These are phyloP conservation scores for Amiota mariae DNA, from an alignment of 2,888 invertebrate genomes.

Conservation along the genomic window DNA sequence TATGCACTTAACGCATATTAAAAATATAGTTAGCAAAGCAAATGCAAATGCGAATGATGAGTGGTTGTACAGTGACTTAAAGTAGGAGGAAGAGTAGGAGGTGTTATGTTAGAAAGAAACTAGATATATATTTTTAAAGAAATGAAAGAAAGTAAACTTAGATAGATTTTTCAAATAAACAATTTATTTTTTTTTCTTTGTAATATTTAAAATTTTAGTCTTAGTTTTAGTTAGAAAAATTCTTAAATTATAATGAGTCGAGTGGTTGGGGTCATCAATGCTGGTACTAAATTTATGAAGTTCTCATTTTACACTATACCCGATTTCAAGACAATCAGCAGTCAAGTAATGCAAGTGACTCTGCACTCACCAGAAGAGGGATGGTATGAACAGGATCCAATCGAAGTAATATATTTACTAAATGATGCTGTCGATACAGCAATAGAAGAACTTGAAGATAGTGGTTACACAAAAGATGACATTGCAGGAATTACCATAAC, in stretches of 20 bases:
- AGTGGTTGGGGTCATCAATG: constrained; percentile 91
- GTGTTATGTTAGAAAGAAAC: no score
- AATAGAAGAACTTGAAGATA: constrained; percentile 76
- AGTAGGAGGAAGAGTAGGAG: no score
- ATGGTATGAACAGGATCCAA: constrained; percentile 93
- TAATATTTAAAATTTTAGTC: constrained; percentile 3
- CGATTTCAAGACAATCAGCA: constrained; percentile 82
- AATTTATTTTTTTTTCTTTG: background rate
- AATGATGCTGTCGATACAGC: constrained; percentile 83
- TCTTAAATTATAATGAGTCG: constrained; percentile 6
- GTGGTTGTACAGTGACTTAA: background rate
- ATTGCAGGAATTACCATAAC: constrained; percentile 91
- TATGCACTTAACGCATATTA: constrained; percentile 24
- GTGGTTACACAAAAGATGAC: constrained; percentile 77
- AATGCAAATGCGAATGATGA: no score
- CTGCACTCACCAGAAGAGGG: constrained; percentile 86
- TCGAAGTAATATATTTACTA: constrained; percentile 85
- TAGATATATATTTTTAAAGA: background rate
- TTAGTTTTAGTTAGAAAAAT: background rate
- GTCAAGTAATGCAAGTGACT: constrained; percentile 85
- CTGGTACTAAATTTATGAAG: constrained; percentile 89
- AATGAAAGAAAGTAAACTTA: constrained; percentile 8
- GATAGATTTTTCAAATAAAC: background rate
- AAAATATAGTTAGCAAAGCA: background rate
- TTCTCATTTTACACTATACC: constrained; percentile 85